Conservation (phyloP, 2,888 invertebrate genomes). For the Apotomis turbidana region DNA sequence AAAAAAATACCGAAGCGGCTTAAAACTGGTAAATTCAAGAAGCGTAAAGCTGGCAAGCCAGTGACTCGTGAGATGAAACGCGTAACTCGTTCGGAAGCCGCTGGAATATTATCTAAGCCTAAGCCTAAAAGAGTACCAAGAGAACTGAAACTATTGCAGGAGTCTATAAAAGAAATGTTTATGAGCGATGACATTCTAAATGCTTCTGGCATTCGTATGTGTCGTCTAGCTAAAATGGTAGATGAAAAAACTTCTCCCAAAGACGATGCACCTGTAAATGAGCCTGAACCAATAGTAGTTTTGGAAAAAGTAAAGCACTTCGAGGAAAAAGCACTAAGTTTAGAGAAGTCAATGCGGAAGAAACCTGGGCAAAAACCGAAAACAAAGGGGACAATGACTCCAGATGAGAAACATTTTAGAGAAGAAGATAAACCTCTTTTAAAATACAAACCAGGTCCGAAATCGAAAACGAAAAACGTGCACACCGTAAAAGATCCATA, state of each 20-base stretch:
- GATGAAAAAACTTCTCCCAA: slow-evolving; percentile 61
- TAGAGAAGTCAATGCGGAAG: slow-evolving; percentile 56
- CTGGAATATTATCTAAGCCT: slow-evolving; percentile 45
- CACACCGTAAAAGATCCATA: slow-evolving; percentile 61
- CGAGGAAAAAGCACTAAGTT: slow-evolving; percentile 42
- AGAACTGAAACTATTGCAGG: slow-evolving; percentile 86
- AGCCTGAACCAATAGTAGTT: slow-evolving; percentile 58
- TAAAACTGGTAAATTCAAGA: slow-evolving; percentile 29
- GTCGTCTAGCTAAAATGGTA: slow-evolving; percentile 83
- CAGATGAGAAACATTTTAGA: slow-evolving; percentile 42
- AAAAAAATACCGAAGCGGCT: slow-evolving; percentile 32
- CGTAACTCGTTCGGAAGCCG: slow-evolving; percentile 53
- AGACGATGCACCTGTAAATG: slow-evolving; percentile 46
- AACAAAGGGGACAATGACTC: slow-evolving; percentile 45
- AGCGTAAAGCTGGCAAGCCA: slow-evolving; percentile 44
- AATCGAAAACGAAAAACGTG: slow-evolving; percentile 63
- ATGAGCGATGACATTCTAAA: slow-evolving; percentile 85
- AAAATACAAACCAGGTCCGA: slow-evolving; percentile 64
- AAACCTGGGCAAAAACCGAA: slow-evolving; percentile 60
- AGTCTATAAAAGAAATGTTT: slow-evolving; percentile 88
- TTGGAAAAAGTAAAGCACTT: slow-evolving; percentile 61
- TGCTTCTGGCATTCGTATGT: slow-evolving; percentile 86
- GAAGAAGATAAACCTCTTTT: slow-evolving; percentile 43
- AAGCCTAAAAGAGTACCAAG: slow-evolving; percentile 60
- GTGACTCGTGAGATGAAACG: slow-evolving; percentile 46